Evolutionary conservation across 2,888 invertebrate species (phyloP).

Genomic region (Aleiodes alternator): DNA sequence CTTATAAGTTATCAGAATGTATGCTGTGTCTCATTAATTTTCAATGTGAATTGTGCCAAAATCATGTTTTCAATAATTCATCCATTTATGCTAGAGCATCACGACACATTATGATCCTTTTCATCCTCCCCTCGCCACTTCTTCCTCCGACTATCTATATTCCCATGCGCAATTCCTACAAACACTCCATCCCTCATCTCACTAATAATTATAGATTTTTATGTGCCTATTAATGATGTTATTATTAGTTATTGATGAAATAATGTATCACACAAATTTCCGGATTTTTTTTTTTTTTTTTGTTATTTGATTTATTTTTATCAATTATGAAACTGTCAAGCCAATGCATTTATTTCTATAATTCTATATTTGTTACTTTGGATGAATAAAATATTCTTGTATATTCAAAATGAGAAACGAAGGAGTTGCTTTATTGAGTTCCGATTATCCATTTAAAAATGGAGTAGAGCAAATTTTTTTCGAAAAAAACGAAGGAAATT

Average conservation of each 20-base stretch:
- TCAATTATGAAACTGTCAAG: slow-evolving; percentile 25
- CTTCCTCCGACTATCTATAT: no score
- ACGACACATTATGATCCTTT: not conserved
- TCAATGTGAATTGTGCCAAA: slow-evolving; percentile 70
- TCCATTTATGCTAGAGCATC: not conserved
- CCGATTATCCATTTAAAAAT: no score
- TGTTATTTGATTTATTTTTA: slow-evolving; percentile 9
- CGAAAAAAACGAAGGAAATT: not conserved
- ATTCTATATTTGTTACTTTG: slow-evolving; percentile 76
- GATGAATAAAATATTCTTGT: slow-evolving; percentile 76
- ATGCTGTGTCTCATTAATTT: slow-evolving; percentile 60
- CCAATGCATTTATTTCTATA: slow-evolving; percentile 70
- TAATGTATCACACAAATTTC: slow-evolving; percentile 5
- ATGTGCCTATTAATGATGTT: slow-evolving; percentile 30
- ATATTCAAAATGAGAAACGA: slow-evolving; percentile 64
- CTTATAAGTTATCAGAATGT: not conserved
- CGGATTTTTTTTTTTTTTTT: slow-evolving; percentile 36
- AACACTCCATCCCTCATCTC: not conserved
- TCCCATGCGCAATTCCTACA: no score
- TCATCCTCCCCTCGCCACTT: not conserved
- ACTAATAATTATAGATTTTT: slow-evolving; percentile 28
- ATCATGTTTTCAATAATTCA: slow-evolving; percentile 57
- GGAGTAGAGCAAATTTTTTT: no score
- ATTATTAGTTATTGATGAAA: slow-evolving; percentile 25
- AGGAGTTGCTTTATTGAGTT: no score